Evolutionary conservation across 2,888 invertebrate species (phyloP), one percentile per base, ranked within the genome.

Genomic region (Chrysina gloriosa): DNA sequence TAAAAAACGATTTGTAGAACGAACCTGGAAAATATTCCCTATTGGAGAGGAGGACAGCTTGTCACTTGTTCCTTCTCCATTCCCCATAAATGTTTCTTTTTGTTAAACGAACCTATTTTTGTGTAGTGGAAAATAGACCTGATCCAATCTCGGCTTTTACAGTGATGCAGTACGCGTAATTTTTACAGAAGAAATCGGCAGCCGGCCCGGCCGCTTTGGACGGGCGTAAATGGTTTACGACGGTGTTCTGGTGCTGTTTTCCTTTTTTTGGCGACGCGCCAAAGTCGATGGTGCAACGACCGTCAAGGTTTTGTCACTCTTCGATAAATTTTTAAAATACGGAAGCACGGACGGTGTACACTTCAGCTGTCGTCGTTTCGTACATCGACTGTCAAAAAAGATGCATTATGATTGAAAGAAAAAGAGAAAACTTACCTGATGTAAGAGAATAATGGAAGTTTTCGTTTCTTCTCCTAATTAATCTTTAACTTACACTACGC

Each of bases 271-370:
- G 54, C 16, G 4, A 7, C 3, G n/a, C 19, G 54, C 54, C 54
- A 54, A 27, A 11, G 31, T 54, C 31, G 31, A 7, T 54, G 31
- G 54, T 54, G 54, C 54, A 54, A 54, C 31, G 54, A 54, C 54
- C 54, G 54, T 54, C 42, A 42, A 42, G 19, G 42, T 42, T 42
- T 16, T 42, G 42, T 42, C 42, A 42, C 42, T 42, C 16, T 42
- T 42, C n/a, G n/a, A n/a, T n/a, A n/a, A n/a, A n/a, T n/a, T n/a
- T n/a, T n/a, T n/a, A n/a, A n/a, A n/a, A n/a, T n/a, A n/a, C n/a
- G n/a, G n/a, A n/a, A n/a, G n/a, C n/a, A n/a, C n/a, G n/a, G n/a
- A n/a, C n/a, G n/a, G n/a, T n/a, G n/a, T n/a, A n/a, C n/a, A n/a
- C n/a, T n/a, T n/a, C n/a, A n/a, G n/a, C n/a, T n/a, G n/a, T n/a